Conservation (phyloP, 2,888 invertebrate genomes). For the Electrophaes corylata region DNA sequence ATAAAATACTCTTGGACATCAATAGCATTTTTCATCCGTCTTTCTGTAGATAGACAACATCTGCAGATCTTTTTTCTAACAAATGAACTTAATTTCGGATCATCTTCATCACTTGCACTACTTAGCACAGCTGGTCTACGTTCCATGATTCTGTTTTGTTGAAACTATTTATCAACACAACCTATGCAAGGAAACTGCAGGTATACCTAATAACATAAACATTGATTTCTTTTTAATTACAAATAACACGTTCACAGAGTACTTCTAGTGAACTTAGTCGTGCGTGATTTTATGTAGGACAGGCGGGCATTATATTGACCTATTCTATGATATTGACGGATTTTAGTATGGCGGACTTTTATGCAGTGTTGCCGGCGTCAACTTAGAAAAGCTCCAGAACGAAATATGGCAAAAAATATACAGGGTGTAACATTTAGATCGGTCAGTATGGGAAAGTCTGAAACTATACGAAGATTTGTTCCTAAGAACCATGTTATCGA, state of each 20-base stretch:
- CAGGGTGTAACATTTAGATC: too few species aligned
- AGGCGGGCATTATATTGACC: too few species aligned
- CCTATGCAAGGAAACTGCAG: neutral
- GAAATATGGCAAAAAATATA: too few species aligned
- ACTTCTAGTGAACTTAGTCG: too few species aligned
- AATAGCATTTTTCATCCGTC: conserved; percentile 48
- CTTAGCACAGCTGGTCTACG: conserved; percentile 1
- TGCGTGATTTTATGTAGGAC: too few species aligned
- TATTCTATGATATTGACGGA: too few species aligned
- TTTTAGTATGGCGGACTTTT: too few species aligned
- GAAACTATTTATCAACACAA: conserved; percentile 5
- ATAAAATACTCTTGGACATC: conserved; percentile 49
- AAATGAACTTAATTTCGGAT: conserved; percentile 49
- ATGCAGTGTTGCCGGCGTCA: too few species aligned
- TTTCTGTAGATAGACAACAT: conserved; percentile 65
- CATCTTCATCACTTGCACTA: conserved; percentile 32
- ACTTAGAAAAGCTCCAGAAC: too few species aligned
- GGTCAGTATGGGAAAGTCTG: too few species aligned
- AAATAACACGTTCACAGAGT: neutral
- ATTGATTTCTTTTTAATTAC: conserved; percentile 14
- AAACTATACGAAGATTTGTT: too few species aligned
- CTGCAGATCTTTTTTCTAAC: conserved; percentile 57
- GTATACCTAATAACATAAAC: conserved; percentile 17
- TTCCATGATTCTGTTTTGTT: conserved; percentile 21
- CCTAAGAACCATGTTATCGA: too few species aligned